Conservation (phyloP, 2,113 vertebrate species). For the Hemichromis elongatus region DNA sequence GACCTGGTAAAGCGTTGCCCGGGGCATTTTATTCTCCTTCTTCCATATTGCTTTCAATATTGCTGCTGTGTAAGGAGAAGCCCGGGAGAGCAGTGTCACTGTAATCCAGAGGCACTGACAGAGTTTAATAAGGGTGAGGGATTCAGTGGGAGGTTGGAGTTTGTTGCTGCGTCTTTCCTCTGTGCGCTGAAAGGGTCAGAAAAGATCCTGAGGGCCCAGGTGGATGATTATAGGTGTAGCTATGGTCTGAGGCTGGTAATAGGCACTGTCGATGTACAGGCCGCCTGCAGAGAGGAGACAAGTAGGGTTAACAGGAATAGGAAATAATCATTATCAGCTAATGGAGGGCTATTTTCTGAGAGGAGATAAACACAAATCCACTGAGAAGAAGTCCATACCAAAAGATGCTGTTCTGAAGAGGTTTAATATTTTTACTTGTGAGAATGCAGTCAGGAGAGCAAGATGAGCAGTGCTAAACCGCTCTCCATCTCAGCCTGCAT, state of each 20-base stretch:
- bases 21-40: neutral
- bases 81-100: neutral
- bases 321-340: neutral
- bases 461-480: too few species aligned
- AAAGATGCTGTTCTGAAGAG: neutral
- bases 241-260: conserved; percentile 66
- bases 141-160: neutral
- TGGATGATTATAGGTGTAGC: conserved; percentile 66
- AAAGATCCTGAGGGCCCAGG: conserved; percentile 66
- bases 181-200: conserved; percentile 25
- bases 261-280: conserved; percentile 63
- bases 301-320: neutral
- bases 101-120: neutral
- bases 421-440: too few species aligned
- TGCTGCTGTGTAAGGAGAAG: neutral
- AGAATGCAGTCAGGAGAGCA: neutral
- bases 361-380: neutral
- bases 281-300: conserved; percentile 49
- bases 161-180: neutral
- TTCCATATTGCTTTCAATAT: conserved; percentile 46
- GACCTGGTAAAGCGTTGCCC: neutral
- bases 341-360: neutral
- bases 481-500: neutral
- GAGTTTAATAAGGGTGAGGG: conserved; percentile 16
- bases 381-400: neutral